Evolutionary conservation across 2,888 invertebrate genomes (phyloP).

Genomic region (Lordiphosa fenestrarum): DNA sequence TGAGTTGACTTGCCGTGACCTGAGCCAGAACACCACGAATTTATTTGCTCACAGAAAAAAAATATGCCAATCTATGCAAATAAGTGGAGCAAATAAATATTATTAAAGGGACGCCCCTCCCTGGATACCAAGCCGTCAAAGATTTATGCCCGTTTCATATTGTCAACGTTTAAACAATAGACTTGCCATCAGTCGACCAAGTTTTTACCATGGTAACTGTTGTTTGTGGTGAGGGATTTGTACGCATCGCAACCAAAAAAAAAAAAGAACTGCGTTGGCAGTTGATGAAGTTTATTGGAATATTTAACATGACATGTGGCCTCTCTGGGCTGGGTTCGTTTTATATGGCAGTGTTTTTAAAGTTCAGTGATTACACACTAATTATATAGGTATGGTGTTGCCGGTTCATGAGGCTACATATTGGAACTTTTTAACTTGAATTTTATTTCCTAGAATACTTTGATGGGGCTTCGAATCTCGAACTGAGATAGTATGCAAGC

Average conservation of each 20-base stretch:
- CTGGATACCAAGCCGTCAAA: constrained; percentile 12
- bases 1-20: constrained; percentile 55
- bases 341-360: no score
- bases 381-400: no score
- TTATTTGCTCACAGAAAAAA: constrained; percentile 55
- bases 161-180: constrained; percentile 67
- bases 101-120: not conserved
- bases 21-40: constrained; percentile 27
- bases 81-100: constrained; percentile 60
- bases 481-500: no score
- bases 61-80: constrained; percentile 68
- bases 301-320: constrained; percentile 1
- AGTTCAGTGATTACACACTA: no score
- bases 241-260: not conserved
- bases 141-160: constrained; percentile 64
- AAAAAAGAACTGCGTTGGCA: constrained; percentile 22
- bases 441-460: no score
- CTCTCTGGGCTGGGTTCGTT: no score
- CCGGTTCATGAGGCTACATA: no score
- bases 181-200: constrained; percentile 35
- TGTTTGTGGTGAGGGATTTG: constrained; percentile 24
- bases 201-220: constrained; percentile 49
- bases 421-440: no score
- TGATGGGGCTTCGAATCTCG: no score
- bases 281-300: not conserved